Evolutionary conservation across 2,888 invertebrate species (phyloP).

Genomic region (Drosophila niveifrons): DNA sequence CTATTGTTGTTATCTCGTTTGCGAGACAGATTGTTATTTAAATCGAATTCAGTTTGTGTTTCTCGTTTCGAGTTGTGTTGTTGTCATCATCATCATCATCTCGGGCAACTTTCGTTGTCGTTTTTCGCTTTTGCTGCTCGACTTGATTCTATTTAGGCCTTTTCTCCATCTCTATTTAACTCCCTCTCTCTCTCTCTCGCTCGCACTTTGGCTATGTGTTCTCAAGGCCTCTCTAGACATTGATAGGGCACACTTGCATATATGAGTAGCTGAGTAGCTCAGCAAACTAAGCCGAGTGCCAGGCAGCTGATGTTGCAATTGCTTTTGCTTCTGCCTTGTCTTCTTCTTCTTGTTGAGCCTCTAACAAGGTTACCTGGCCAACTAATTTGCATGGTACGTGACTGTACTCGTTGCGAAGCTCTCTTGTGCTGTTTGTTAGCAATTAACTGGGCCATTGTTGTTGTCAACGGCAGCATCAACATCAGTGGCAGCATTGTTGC

Average conservation of each 20-base stretch:
- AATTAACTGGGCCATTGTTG: slow-evolving; percentile 74
- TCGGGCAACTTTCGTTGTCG: slow-evolving; percentile 27
- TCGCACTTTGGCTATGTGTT: background rate
- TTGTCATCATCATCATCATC: background rate
- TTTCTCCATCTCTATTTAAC: background rate
- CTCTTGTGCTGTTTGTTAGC: slow-evolving; percentile 69
- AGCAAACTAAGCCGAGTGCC: slow-evolving; percentile 30
- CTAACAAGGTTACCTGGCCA: slow-evolving; percentile 76
- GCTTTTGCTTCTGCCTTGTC: slow-evolving; percentile 1
- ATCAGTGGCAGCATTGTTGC: slow-evolving; percentile 29
- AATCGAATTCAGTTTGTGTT: slow-evolving; percentile 30
- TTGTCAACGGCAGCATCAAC: slow-evolving; percentile 39
- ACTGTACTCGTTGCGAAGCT: slow-evolving; percentile 67
- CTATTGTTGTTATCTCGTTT: slow-evolving; percentile 2
- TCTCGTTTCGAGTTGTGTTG: background rate
- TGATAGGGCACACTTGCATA: slow-evolving; percentile 30
- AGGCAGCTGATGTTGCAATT: slow-evolving; percentile 13
- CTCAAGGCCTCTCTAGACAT: slow-evolving; percentile 14
- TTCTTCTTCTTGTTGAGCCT: slow-evolving; percentile 19
- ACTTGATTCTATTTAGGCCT: slow-evolving; percentile 18
- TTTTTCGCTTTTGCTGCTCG: slow-evolving; percentile 4
- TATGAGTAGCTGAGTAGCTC: slow-evolving; percentile 36
- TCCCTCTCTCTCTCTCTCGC: background rate
- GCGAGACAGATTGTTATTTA: slow-evolving; percentile 36
- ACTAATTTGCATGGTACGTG: slow-evolving; percentile 76